Evolutionary conservation across 2,888 invertebrate species (phyloP).

Genomic region (Clostera curtula): DNA sequence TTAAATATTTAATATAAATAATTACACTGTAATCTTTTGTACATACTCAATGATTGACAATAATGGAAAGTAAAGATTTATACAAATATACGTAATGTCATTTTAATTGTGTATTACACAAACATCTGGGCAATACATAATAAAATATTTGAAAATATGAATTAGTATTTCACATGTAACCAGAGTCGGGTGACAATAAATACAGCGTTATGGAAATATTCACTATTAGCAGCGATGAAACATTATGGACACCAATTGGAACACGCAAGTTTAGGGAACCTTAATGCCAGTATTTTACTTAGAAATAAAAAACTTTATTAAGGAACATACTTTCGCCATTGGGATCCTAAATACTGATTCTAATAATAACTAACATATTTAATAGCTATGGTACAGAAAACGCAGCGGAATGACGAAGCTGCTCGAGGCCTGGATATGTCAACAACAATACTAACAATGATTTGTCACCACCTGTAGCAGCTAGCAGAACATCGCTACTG

Average conservation of each 20-base stretch:
- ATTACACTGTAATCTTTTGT: conserved; percentile 67
- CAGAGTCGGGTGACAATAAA: conserved; percentile 19
- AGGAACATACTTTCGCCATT: conserved; percentile 49
- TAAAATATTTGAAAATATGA: conserved; percentile 50
- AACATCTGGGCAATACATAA: conserved; percentile 40
- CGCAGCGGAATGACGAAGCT: conserved; percentile 28
- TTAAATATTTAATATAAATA: conserved; percentile 70
- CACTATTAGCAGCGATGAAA: conserved; percentile 14
- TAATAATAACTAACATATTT: conserved; percentile 25
- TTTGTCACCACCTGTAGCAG: neutral
- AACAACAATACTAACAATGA: conserved; percentile 16
- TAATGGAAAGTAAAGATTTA: conserved; percentile 68
- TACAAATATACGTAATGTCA: conserved; percentile 71
- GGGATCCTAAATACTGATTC: conserved; percentile 24
- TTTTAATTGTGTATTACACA: conserved; percentile 55
- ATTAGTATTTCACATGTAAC: conserved; percentile 32
- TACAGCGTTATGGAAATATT: conserved; percentile 18
- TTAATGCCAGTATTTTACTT: conserved; percentile 63
- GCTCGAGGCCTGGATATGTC: conserved; percentile 6
- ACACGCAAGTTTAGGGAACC: conserved; percentile 32
- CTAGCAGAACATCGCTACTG: neutral
- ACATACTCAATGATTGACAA: conserved; percentile 67
- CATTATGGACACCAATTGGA: conserved; percentile 20
- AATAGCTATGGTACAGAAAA: conserved; percentile 27
- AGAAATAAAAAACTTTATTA: conserved; percentile 64